These are phyloP conservation scores for Cryptoleucopteryx plumbea DNA, from an alignment of 2,113 vertebrate species.

Conservation along the genomic window DNA sequence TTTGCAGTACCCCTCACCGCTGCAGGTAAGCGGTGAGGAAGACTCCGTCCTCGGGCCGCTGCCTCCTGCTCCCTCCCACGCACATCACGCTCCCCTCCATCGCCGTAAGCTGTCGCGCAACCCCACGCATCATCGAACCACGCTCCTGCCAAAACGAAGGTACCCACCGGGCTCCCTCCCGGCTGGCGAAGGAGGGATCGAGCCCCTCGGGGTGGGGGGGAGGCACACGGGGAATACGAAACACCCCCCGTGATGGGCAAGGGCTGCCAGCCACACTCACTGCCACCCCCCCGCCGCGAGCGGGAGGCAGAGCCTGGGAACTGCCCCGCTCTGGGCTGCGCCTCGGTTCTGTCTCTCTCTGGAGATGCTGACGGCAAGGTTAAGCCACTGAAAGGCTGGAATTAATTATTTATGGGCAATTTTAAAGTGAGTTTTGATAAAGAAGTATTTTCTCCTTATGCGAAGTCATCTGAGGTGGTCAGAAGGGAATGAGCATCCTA, in stretches of 20 bases:
- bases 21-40: background rate
- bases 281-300: background rate
- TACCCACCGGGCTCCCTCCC: fast-evolving
- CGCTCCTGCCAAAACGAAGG: background rate
- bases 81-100: background rate
- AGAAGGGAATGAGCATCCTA: background rate
- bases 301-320: background rate
- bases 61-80: background rate
- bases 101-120: fast-evolving
- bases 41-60: background rate
- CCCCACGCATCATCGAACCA: fast-evolving
- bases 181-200: fast-evolving
- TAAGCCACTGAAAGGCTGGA: background rate
- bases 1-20: background rate
- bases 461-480: background rate
- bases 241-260: background rate
- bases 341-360: background rate
- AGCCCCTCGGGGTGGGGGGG: fast-evolving
- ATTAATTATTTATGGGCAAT: background rate
- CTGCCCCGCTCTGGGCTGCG: background rate
- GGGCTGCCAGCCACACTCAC: background rate
- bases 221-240: fast-evolving
- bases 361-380: background rate
- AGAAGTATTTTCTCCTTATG: background rate
- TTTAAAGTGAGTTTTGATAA: background rate